Evolutionary conservation across 2,888 invertebrate species (phyloP), one percentile per base, ranked within the genome.

Genomic region (Tiliacea citrago): DNA sequence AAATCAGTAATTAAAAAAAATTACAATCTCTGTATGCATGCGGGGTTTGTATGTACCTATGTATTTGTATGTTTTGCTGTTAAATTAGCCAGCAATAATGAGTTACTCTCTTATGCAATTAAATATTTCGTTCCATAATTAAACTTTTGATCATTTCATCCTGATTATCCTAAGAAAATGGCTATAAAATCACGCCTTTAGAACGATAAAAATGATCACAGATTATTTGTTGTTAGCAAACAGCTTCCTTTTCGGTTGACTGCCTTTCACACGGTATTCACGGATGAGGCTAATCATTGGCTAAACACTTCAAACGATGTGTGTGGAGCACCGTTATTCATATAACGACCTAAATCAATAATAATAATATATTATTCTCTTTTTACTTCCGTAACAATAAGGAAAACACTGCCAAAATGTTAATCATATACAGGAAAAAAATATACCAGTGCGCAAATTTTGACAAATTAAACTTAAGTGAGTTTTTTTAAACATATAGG

Each of bases 221-320:
- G 16, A 21, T 61, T 53, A 75, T 61, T 55, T 49, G 35, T 42
- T 18, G 13, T 10, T 10, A 3, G 13, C 29, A 62, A 62, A 55
- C 51, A 55, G 24, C n/a, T 63, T 49, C 76, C 55, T 42, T 49
- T 55, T 42, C 39, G 21, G 24, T 39, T 61, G 62, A 74, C 55
- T 13, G 21, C 29, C 55, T 42, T 55, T 75, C 39, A 42, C 47
- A n/a, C 55, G 5, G 42, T 47, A 39, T 39, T 7, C 18, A 8
- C 74, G 5, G 24, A 47, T 75, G n/a, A 29, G 24, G 24, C 39
- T 24, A 55, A 74, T 62, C 47, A 49, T 74, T 62, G 5, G 4
- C 24, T 39, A 75, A 62, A 55, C 16, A 24, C 6, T 39, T 53
- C 35, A 16, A 39, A 6, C 29, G 13, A 55, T 42, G 13, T 29